phyloP scores from a whole-genome alignment of 2,888 invertebrate genomes.

The Epirrhoe tristata region DNA sequence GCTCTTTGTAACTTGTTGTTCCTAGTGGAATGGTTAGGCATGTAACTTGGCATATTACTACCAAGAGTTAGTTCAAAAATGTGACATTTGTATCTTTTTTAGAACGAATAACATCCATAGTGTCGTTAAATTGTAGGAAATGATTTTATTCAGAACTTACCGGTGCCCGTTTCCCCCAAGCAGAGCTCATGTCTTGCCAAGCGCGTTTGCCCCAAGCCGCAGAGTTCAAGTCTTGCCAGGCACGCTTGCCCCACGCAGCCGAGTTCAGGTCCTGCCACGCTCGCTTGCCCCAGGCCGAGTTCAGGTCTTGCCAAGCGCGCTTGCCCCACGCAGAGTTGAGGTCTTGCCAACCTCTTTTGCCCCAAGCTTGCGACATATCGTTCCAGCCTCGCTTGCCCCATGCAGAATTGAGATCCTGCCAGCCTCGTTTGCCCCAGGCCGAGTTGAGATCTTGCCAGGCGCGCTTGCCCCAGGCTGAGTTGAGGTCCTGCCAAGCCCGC shows the following conservation, averaged over 20 bases:
- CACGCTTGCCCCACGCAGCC: constrained; percentile 86
- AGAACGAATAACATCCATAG: too few species aligned
- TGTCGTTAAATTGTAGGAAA: too few species aligned
- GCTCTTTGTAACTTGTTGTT: too few species aligned
- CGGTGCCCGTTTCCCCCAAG: constrained; percentile 85
- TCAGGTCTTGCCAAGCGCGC: constrained; percentile 85
- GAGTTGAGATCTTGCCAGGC: constrained; percentile 84
- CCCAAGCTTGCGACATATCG: constrained; percentile 79
- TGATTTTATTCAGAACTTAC: too few species aligned
- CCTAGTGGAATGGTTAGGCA: too few species aligned
- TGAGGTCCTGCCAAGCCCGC: constrained; percentile 84
- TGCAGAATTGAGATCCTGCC: constrained; percentile 84
- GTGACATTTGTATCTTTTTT: too few species aligned
- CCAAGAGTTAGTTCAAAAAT: too few species aligned
- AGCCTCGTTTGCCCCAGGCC: constrained; percentile 86
- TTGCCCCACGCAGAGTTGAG: constrained; percentile 85
- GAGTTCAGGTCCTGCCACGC: constrained; percentile 85
- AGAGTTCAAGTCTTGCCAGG: constrained; percentile 84
- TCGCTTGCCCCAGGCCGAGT: constrained; percentile 85
- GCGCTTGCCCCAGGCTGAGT: constrained; percentile 85
- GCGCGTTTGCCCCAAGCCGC: constrained; percentile 85
- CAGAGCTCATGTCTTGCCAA: constrained; percentile 84
- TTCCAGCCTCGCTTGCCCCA: constrained; percentile 88
- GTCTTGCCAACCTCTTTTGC: constrained; percentile 87
- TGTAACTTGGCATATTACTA: too few species aligned